A percentile compares a stretch with the other conserved stretches of the same genome.
phyloP scores from a whole-genome alignment of 2,888 invertebrate genomes.

The Cataglyphis albicans region DNA sequence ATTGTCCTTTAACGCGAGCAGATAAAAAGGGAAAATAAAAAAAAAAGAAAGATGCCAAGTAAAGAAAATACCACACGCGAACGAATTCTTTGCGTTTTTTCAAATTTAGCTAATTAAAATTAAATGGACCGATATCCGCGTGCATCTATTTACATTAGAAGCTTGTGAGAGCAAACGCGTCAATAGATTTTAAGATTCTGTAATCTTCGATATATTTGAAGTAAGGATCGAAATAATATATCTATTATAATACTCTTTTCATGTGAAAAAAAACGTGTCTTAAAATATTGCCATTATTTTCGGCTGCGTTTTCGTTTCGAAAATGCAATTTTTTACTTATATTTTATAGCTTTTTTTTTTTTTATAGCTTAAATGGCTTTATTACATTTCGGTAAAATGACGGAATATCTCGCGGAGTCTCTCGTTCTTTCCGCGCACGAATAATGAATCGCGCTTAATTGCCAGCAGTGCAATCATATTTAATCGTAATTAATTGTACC shows the following conservation, averaged over 20 bases:
- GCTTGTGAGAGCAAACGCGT: constrained; percentile 27
- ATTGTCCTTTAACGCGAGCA: constrained; percentile 64
- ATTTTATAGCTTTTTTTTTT: neutral
- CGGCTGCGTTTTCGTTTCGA: neutral
- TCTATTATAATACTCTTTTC: neutral
- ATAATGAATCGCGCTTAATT: constrained; percentile 50
- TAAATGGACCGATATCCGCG: constrained; percentile 73
- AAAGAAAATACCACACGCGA: constrained; percentile 66
- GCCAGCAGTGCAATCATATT: constrained; percentile 49
- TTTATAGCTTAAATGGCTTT: neutral
- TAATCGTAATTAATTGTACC: constrained; percentile 50
- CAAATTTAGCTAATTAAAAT: constrained; percentile 75
- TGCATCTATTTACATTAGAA: constrained; percentile 59
- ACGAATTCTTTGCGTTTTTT: constrained; percentile 68
- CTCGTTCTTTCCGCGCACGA: constrained; percentile 23
- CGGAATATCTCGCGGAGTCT: neutral
- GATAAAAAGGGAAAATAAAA: constrained; percentile 7
- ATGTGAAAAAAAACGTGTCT: neutral
- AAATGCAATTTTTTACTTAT: neutral
- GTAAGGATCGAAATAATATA: neutral
- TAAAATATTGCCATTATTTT: neutral
- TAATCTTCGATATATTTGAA: constrained; percentile 4
- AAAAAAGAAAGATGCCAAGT: constrained; percentile 50
- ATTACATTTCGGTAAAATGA: neutral
- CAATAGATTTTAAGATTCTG: constrained; percentile 26